Conservation (phyloP, 2,888 invertebrate species). For the Anarsia innoxiella region DNA sequence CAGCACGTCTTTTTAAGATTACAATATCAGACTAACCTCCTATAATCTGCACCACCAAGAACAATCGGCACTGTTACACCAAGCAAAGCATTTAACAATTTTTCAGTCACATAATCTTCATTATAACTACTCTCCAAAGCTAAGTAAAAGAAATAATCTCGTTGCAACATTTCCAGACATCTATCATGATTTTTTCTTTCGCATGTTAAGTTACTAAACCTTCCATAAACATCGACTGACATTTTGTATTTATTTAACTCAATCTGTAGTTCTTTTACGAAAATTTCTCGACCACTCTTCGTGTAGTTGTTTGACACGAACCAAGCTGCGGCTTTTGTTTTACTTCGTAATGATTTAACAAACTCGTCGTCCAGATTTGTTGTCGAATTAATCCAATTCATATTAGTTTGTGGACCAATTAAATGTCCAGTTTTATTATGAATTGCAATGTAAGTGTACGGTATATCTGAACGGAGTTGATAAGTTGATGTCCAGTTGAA, state of each 20-base stretch:
- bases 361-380: conserved; percentile 20
- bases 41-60: conserved; percentile 68
- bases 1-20: conserved; percentile 2
- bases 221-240: conserved; percentile 74
- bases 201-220: too few relatives aligned
- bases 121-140: conserved; percentile 82
- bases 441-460: conserved; percentile 45
- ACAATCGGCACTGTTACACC: conserved; percentile 76
- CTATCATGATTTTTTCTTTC: too few relatives aligned
- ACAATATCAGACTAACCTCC: conserved; percentile 15
- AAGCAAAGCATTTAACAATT: conserved; percentile 24
- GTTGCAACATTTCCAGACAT: conserved; percentile 50
- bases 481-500: conserved; percentile 67
- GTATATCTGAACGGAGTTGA: conserved; percentile 55
- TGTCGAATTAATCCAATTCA: conserved; percentile 20
- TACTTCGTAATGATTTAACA: conserved; percentile 33
- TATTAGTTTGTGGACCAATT: conserved; percentile 50
- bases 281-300: conserved; percentile 36
- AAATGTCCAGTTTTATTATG: conserved; percentile 34
- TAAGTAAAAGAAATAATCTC: conserved; percentile 83
- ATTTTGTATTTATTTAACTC: conserved; percentile 31
- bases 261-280: conserved; percentile 33
- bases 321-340: conserved; percentile 58
- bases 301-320: conserved; percentile 54
- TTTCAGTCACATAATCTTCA: conserved; percentile 29